Evolutionary conservation across 37 sponge, comb jelly and placozoan species (phyloP).

Genomic region (Diacarnus erythraeanus): DNA sequence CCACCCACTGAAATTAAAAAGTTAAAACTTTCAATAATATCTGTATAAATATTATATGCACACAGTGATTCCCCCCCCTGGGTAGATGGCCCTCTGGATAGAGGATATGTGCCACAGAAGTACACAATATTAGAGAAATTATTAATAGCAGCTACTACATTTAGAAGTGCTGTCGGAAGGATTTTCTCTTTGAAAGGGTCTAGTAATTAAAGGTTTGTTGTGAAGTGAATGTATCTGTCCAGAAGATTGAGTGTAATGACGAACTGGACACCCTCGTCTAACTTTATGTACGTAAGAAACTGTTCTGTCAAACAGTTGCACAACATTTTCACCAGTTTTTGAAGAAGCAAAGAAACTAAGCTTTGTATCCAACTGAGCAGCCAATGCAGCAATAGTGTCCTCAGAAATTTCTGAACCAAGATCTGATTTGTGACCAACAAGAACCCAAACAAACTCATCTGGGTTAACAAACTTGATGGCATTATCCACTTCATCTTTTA

Average conservation of each 20-base stretch:
- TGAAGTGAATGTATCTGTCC: not conserved
- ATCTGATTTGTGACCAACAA: constrained; percentile 71
- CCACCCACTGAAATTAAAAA: too few species aligned
- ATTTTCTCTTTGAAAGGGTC: too few species aligned
- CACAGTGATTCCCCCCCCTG: not conserved
- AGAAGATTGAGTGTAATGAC: not conserved
- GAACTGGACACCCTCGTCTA: not conserved
- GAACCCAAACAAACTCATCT: constrained; percentile 43
- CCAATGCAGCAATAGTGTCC: constrained; percentile 4
- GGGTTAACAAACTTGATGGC: constrained; percentile 24
- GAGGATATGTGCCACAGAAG: too few species aligned
- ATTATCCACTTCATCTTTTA: constrained; percentile 38
- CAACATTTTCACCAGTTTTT: constrained; percentile 69
- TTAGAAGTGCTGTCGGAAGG: not conserved
- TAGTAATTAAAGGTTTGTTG: not conserved
- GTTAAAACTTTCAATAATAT: too few species aligned
- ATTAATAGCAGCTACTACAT: not conserved
- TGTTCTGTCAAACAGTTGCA: constrained; percentile 27
- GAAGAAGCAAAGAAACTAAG: constrained; percentile 43
- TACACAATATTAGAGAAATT: too few species aligned
- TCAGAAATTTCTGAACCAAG: constrained; percentile 2
- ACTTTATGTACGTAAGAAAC: constrained; percentile 17
- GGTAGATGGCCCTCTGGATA: too few species aligned
- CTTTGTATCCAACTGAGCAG: not conserved
- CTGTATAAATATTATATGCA: not conserved